phyloP scores from a whole-genome alignment of 2,113 vertebrate genomes.

The Emydura subglobosa region DNA sequence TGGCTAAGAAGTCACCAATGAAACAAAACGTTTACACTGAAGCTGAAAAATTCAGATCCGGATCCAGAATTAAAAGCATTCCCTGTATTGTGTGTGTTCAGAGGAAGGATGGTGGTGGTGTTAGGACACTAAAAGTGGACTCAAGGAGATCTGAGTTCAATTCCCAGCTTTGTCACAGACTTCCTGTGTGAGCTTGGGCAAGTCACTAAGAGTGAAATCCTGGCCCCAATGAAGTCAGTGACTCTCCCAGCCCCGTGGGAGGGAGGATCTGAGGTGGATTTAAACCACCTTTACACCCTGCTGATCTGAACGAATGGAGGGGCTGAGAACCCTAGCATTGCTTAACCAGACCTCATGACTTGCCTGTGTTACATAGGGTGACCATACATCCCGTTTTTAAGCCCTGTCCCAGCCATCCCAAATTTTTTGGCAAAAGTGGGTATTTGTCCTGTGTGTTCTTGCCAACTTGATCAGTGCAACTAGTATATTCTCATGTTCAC shows the following conservation, averaged over 20 bases:
- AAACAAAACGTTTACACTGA: not conserved
- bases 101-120: not conserved
- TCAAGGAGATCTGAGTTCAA: not conserved
- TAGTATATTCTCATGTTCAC: not conserved
- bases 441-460: too few relatives aligned
- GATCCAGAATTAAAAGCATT: not conserved
- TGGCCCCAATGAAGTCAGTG: not conserved
- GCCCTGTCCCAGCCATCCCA: too few relatives aligned
- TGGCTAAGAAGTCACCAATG: not conserved
- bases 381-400: too few relatives aligned
- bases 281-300: not conserved
- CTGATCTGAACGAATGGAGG: not conserved
- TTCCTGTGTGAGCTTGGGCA: not conserved
- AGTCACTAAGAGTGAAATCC: not conserved
- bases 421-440: too few relatives aligned
- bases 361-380: fast-evolving
- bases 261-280: not conserved
- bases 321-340: not conserved
- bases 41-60: not conserved
- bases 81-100: not conserved
- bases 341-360: not conserved
- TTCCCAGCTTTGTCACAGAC: not conserved
- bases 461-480: not conserved
- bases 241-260: fast-evolving
- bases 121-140: not conserved